Evolutionary conservation across 2,797 vertebrate genomes (phyloP).

Genomic region (Tragopan temminckii): DNA sequence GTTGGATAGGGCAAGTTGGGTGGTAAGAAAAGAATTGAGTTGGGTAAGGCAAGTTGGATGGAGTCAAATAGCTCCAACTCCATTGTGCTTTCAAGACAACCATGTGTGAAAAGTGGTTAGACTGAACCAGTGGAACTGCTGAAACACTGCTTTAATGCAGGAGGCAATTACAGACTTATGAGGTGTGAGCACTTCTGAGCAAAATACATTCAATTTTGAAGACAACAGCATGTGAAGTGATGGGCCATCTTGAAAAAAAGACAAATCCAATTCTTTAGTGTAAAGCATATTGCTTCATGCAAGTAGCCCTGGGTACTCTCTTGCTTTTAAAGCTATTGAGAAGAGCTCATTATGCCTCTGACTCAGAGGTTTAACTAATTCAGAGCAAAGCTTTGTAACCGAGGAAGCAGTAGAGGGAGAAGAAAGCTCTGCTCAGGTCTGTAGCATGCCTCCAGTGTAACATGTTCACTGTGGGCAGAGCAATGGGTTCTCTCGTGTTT

Average conservation of each 20-base stretch:
- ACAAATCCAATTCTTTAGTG: background rate
- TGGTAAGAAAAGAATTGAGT: background rate
- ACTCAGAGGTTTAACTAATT: conserved; percentile 34
- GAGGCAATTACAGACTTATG: conserved; percentile 34
- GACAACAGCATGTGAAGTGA: conserved; percentile 31
- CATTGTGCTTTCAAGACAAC: background rate
- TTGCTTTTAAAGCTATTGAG: background rate
- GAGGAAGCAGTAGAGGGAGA: background rate
- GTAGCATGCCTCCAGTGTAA: background rate
- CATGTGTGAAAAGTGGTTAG: background rate
- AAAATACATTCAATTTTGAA: conserved; percentile 44
- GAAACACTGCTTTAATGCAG: conserved; percentile 37
- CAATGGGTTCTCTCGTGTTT: background rate
- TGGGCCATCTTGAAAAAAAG: conserved; percentile 25
- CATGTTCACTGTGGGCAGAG: background rate
- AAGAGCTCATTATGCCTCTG: conserved; percentile 6
- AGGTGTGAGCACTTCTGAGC: conserved; percentile 39
- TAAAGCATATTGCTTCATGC: background rate
- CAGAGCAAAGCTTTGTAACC: background rate
- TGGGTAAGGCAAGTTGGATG: background rate
- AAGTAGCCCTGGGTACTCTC: background rate
- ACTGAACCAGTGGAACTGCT: background rate
- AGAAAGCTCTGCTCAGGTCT: background rate
- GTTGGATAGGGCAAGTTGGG: background rate
- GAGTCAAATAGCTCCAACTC: background rate